Evolutionary conservation across 2,113 vertebrate species (phyloP), one percentile per base, ranked within the genome.

Genomic region (Narcine bancroftii): DNA sequence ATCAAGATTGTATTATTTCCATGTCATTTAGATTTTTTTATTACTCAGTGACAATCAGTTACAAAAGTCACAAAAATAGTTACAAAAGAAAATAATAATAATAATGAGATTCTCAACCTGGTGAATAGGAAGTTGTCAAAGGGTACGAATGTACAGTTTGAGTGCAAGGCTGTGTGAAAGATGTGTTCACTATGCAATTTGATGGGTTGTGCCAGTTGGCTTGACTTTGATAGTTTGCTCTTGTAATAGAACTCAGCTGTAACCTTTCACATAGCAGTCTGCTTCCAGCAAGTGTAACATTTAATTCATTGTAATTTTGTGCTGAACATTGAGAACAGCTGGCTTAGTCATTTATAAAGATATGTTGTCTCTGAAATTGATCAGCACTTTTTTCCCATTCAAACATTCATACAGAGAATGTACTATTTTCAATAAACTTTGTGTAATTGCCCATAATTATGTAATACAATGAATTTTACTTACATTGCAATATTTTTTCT

Each of bases 241-340:
- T 93, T 69, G 65, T 93, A 93, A 92, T 5, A 56, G 89, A 56
- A 39, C 93, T 93, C 93, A 93, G 92, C 13, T 92, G 69, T 93
- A 73, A 89, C 39, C 17, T 93, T 89, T 45, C 36, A 11, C 0
- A 29, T 63, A 76, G 36, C 45, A 17, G 66, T 71, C 45, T 85
- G 0, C 87, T 91, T 11, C 81, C 92, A 77, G 3, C n/a, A 63
- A 85, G 92, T 89, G 75, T 7, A 92, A 65, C 0, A 7, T 6
- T 73, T 93, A 42, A 63, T 92, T 93, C 45, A 0, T 9, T 71
- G 77, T 75, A 75, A 36, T 92, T 69, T 93, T 93, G 63, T 91
- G 89, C 65, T 91, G 89, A 66, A 91, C 65, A 91, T 91, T 91
- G 89, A 47, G 89, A 91, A 71, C 89, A 91, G 65, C 89, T 91